Percentiles rank a stretch among this genome's conserved stretches.
Conservation (phyloP, 2,113 vertebrate species). For the Acrocephalus arundinaceus region DNA sequence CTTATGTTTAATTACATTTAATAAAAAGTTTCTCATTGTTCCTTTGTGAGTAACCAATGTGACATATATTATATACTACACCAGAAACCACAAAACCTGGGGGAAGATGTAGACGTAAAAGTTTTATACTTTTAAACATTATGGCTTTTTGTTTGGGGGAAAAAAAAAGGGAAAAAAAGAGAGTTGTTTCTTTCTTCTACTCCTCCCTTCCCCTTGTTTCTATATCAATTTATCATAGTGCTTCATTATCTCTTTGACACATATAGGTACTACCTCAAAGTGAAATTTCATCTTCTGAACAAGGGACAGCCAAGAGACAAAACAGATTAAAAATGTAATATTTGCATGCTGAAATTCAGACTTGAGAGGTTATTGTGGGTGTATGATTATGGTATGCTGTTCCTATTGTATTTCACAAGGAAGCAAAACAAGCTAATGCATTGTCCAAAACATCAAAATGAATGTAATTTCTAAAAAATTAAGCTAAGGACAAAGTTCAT, state of each 20-base stretch:
- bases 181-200: background rate
- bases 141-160: background rate
- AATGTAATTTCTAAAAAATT: constrained; percentile 4
- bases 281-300: background rate
- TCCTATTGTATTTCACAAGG: constrained; percentile 40
- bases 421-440: constrained; percentile 53
- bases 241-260: background rate
- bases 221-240: background rate
- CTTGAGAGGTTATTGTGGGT: background rate
- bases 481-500: constrained; percentile 26
- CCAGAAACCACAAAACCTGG: background rate
- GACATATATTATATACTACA: background rate
- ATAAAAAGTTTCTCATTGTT: background rate
- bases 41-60: background rate
- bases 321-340: background rate
- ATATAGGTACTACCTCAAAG: background rate
- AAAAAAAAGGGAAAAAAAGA: accelerated
- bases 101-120: background rate
- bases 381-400: background rate
- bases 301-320: background rate
- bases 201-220: background rate
- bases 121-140: background rate
- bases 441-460: constrained; percentile 27
- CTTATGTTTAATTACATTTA: background rate
- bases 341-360: background rate